Conservation (phyloP, 2,113 vertebrate species). For the Eubucco bourcierii region DNA sequence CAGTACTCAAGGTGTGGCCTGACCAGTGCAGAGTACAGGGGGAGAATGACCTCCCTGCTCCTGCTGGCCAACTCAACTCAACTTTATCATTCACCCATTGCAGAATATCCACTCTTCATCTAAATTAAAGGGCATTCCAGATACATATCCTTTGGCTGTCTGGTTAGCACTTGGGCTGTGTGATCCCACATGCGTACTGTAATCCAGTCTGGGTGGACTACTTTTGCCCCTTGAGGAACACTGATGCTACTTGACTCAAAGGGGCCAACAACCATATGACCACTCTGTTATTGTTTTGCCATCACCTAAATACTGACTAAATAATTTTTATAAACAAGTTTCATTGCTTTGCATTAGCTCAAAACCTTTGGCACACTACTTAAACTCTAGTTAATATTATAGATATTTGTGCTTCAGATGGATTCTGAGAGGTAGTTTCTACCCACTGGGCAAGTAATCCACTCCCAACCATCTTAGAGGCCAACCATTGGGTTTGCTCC, state of each 20-base stretch:
- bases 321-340: neutral
- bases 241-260: neutral
- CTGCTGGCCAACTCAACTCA: neutral
- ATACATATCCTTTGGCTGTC: neutral
- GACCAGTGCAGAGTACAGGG: too few species aligned
- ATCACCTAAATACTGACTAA: neutral
- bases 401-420: neutral
- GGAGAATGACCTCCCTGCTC: too few species aligned
- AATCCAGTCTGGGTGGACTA: neutral
- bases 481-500: neutral
- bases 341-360: neutral
- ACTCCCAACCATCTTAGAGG: neutral
- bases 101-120: neutral
- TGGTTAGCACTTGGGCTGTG: neutral
- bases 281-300: neutral
- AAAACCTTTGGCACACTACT: neutral
- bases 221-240: neutral
- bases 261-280: neutral
- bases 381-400: neutral
- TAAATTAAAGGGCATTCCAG: neutral
- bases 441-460: neutral
- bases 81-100: neutral
- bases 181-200: fast-evolving
- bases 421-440: neutral
- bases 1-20: too few species aligned